Percentiles rank a stretch among this genome's conserved stretches.
Evolutionary conservation across 2,888 invertebrate species (phyloP).

Genomic region (Dynastes maya): DNA sequence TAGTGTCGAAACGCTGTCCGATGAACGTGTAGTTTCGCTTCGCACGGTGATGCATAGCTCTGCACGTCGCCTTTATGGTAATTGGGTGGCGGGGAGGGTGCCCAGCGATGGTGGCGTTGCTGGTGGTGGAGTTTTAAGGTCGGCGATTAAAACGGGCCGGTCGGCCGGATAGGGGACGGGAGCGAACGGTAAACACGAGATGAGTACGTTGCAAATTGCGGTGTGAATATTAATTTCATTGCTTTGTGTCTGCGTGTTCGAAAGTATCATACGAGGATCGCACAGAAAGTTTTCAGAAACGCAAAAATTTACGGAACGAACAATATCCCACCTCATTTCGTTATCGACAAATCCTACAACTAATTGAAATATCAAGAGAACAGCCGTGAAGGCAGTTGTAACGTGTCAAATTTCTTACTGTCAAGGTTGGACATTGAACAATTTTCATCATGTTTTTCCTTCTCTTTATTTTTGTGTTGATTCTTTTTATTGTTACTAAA

Average conservation of each 20-base stretch:
- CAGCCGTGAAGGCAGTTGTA: too few species aligned
- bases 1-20: conserved; percentile 33
- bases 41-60: conserved; percentile 24
- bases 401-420: too few species aligned
- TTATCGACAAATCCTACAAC: too few species aligned
- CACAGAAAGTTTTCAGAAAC: too few species aligned
- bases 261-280: too few species aligned
- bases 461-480: too few species aligned
- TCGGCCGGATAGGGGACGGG: neutral
- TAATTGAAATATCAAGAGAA: too few species aligned
- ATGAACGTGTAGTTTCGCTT: conserved; percentile 4
- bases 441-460: too few species aligned
- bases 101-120: conserved; percentile 2
- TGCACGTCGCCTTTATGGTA: conserved; percentile 32
- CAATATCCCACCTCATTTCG: too few species aligned
- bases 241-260: neutral
- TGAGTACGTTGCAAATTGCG: conserved; percentile 10
- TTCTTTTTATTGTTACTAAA: too few species aligned
- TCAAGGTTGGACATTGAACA: too few species aligned
- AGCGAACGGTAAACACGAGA: conserved; percentile 8
- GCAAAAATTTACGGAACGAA: too few species aligned
- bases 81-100: neutral
- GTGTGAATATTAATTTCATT: conserved; percentile 19
- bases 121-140: conserved; percentile 28
- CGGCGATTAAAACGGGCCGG: neutral